Percentiles rank a stretch among this genome's conserved stretches.
These are phyloP conservation scores for Cecidostiba fungosa DNA, from an alignment of 2,888 invertebrate genomes.

Conservation along the genomic window DNA sequence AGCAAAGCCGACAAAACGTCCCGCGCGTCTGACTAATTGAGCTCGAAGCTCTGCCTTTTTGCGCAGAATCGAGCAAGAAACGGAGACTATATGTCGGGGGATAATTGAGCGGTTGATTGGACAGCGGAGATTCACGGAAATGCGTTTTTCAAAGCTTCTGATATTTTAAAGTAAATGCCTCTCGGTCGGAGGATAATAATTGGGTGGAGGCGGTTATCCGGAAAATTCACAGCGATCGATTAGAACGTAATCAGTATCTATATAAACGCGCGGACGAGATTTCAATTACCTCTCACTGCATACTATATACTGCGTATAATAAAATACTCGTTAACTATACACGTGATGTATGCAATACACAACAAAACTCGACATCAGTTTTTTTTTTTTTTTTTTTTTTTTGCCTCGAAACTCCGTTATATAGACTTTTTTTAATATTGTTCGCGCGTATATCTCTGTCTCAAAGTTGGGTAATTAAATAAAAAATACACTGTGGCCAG, in stretches of 20 bases:
- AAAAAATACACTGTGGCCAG: not conserved
- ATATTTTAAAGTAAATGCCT: not conserved
- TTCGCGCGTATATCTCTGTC: not conserved
- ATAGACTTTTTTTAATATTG: not conserved
- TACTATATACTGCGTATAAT: too few species aligned
- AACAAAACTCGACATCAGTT: not conserved
- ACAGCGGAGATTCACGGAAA: not conserved
- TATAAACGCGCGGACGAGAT: not conserved
- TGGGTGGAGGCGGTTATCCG: not conserved
- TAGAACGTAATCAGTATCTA: not conserved
- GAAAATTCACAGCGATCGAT: not conserved
- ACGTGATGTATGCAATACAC: too few species aligned
- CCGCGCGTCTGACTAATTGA: slow-evolving; percentile 33
- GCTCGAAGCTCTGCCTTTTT: slow-evolving; percentile 37
- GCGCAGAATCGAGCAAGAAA: slow-evolving; percentile 1
- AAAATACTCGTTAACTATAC: too few species aligned
- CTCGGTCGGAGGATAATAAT: not conserved
- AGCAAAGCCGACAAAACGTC: slow-evolving; percentile 10
- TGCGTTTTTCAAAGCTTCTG: not conserved
- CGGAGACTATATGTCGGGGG: not conserved
- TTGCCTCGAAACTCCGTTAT: too few species aligned
- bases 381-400: too few species aligned
- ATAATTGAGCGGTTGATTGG: slow-evolving; percentile 35
- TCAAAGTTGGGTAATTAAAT: not conserved
- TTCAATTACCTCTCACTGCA: not conserved